Evolutionary conservation across 2,888 invertebrate genomes (phyloP).

Genomic region (Plutella xylostella): DNA sequence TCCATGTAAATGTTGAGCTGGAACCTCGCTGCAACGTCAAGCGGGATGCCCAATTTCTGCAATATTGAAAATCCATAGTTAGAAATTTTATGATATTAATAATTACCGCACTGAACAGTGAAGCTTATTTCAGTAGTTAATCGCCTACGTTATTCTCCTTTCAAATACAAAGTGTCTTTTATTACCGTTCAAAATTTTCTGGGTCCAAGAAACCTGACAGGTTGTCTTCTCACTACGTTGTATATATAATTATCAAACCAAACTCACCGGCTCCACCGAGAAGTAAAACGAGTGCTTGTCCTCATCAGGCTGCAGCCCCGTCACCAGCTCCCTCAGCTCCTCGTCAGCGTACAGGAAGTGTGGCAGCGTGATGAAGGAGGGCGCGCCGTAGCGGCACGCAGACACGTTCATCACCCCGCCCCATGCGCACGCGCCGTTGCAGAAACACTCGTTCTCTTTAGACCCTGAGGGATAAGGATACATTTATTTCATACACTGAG

Average conservation of each 20-base stretch:
- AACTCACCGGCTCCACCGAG: slow-evolving; percentile 78
- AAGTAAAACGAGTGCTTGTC: slow-evolving; percentile 81
- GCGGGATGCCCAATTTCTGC: slow-evolving; percentile 78
- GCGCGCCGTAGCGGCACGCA: slow-evolving; percentile 82
- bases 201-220: no score
- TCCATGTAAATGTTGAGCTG: slow-evolving; percentile 83
- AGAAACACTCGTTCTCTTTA: slow-evolving; percentile 77
- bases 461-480: slow-evolving; percentile 56
- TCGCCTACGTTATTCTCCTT: no score
- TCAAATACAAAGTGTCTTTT: no score
- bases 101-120: no score
- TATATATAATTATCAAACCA: no score
- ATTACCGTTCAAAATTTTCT: no score
- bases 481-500: no score
- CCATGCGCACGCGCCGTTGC: slow-evolving; percentile 78
- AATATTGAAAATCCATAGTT: no score
- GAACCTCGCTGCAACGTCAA: slow-evolving; percentile 81
- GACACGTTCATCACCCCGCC: slow-evolving; percentile 83
- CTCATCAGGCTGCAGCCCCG: slow-evolving; percentile 77
- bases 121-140: no score
- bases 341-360: slow-evolving; percentile 86
- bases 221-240: no score
- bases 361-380: slow-evolving; percentile 86
- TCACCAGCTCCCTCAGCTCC: slow-evolving; percentile 70
- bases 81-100: no score